These are phyloP conservation scores for Lates calcarifer DNA, from an alignment of 2,113 vertebrate genomes.

Conservation along the genomic window DNA sequence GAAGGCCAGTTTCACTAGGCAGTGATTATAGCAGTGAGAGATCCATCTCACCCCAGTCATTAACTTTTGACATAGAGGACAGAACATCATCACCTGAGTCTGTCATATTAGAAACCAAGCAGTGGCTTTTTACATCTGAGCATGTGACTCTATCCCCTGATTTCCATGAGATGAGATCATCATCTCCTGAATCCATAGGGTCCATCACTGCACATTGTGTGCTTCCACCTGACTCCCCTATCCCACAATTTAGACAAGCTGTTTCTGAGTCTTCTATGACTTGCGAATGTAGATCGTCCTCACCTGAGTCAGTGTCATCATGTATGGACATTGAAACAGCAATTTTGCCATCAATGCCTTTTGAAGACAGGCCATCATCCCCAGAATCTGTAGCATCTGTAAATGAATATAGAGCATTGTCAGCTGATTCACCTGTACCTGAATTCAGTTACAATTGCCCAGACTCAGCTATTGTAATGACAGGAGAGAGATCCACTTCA, in stretches of 20 bases:
- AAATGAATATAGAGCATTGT: conserved; percentile 50
- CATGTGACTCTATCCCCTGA: conserved; percentile 18
- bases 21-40: conserved; percentile 50
- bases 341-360: not conserved
- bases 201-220: conserved; percentile 14
- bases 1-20: conserved; percentile 56
- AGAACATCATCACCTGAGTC: conserved; percentile 62
- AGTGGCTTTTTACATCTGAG: conserved; percentile 37
- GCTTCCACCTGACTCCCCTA: conserved; percentile 53
- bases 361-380: conserved; percentile 56
- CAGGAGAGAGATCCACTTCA: conserved; percentile 51
- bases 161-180: conserved; percentile 43
- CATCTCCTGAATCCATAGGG: conserved; percentile 51
- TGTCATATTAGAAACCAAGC: conserved; percentile 28
- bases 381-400: conserved; percentile 67
- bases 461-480: conserved; percentile 4
- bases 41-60: conserved; percentile 58
- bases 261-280: conserved; percentile 14
- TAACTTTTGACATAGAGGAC: conserved; percentile 64
- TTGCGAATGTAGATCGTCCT: conserved; percentile 38
- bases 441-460: conserved; percentile 25
- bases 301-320: conserved; percentile 46
- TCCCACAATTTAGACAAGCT: conserved; percentile 47
- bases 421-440: conserved; percentile 67
- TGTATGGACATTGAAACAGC: conserved; percentile 19